Percentiles rank a stretch among this genome's conserved stretches.
These are phyloP conservation scores for Atlantisia rogersi DNA, from an alignment of 2,113 vertebrate genomes.

Conservation along the genomic window DNA sequence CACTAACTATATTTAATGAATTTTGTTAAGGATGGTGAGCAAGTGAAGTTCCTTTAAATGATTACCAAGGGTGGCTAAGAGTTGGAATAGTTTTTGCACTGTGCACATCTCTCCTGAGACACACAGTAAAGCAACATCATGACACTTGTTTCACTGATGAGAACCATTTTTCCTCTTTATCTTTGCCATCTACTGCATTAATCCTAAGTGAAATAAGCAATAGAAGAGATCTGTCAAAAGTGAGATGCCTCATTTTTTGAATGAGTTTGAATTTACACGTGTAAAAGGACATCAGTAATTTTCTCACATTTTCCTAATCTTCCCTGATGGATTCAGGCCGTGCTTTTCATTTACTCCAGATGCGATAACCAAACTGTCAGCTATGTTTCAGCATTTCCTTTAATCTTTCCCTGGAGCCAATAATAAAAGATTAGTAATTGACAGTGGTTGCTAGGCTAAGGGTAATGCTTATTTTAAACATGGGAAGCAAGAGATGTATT, in stretches of 20 bases:
- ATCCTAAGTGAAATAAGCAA: not conserved
- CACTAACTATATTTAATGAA: not conserved
- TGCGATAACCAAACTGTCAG: slow-evolving; percentile 93
- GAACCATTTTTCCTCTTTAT: not conserved
- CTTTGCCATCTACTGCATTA: slow-evolving; percentile 16
- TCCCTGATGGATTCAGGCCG: slow-evolving; percentile 93
- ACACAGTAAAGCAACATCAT: not conserved
- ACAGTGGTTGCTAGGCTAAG: slow-evolving; percentile 68
- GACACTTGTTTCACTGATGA: not conserved
- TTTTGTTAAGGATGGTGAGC: not conserved
- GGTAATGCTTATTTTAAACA: slow-evolving; percentile 81
- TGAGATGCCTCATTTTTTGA: slow-evolving; percentile 76
- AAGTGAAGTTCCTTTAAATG: not conserved
- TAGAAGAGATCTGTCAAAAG: slow-evolving; percentile 43
- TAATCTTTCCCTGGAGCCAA: slow-evolving; percentile 91
- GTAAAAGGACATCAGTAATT: slow-evolving; percentile 89
- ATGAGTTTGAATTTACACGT: slow-evolving; percentile 81
- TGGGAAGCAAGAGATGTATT: slow-evolving; percentile 77
- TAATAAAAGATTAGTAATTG: slow-evolving; percentile 86
- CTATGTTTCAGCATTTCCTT: slow-evolving; percentile 85
- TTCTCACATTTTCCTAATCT: slow-evolving; percentile 92
- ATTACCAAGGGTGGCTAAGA: not conserved
- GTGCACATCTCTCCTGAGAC: not conserved
- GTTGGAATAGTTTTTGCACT: not conserved
- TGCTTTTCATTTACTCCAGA: slow-evolving; percentile 94